Evolutionary conservation across 2,888 invertebrate genomes (phyloP), one percentile per base, ranked within the genome.

Genomic region (Nymphalis polychloros): DNA sequence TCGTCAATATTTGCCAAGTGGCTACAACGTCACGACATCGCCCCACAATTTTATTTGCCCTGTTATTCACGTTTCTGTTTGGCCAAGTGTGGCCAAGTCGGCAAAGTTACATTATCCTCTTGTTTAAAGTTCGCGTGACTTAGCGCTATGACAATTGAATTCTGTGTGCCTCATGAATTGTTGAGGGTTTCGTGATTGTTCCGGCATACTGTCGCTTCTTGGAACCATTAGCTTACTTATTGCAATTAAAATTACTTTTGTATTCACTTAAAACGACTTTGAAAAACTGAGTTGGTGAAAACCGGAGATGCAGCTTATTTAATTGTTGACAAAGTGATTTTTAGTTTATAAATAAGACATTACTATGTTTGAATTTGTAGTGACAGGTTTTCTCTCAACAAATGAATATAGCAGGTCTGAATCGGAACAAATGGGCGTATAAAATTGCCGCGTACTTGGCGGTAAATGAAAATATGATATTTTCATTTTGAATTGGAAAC

Each of bases 1-100:
- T 78, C 74, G 86, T 86, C 85, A 92, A 92, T 92, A 90, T 92
- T 92, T 84, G 84, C 86, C 77, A 68, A 79, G 78, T 75, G 81
- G 76, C 78, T 80, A 78, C 77, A 77, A 81, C 78, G 85, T 83
- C 90, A 89, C 88, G 86, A 85, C 85, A 86, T 84, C 77, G 73
- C 75, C 77, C 75, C 70, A 70, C 63, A 72, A 72, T 67, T 72
- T 73, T 90, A 86, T 92, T 90, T 90, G 81, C 85, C 81, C 82
- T 86, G 86, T 89, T 90, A 89, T 90, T 90, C 89, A 90, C 83
- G 72, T 80, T 81, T 71, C 68, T 91, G 88, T 91, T 91, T 91
- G 86, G 72, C 79, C 81, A 81, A 75, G 74, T 73, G 69, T 63
- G 71, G 72, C 74, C 72, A 73, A 74, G 75, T 73, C 68, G 70